These are phyloP conservation scores for Carabus problematicus DNA, from an alignment of 2,888 invertebrate genomes.

Conservation along the genomic window DNA sequence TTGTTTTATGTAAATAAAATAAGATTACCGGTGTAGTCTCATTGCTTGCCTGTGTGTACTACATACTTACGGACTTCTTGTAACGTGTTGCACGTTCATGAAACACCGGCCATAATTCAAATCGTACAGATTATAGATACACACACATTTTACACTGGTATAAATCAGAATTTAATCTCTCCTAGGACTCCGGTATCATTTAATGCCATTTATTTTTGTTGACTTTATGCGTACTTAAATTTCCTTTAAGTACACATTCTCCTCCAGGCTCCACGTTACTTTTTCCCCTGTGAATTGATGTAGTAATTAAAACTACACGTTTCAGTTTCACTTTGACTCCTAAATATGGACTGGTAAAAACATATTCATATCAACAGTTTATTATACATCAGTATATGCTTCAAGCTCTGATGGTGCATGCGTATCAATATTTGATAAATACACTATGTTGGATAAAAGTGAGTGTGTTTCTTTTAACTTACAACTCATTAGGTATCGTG, in stretches of 20 bases:
- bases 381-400: neutral
- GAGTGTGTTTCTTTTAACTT: no score
- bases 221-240: conserved; percentile 33
- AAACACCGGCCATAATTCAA: conserved; percentile 31
- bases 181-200: conserved; percentile 24
- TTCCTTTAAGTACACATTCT: conserved; percentile 17
- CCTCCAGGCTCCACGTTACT: conserved; percentile 2
- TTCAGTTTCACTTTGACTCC: conserved; percentile 17
- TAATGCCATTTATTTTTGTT: conserved; percentile 31
- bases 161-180: conserved; percentile 39
- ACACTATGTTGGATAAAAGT: no score
- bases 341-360: neutral
- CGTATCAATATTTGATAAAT: no score
- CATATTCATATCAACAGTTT: neutral
- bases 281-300: conserved; percentile 21
- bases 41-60: conserved; percentile 25
- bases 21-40: conserved; percentile 21
- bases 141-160: conserved; percentile 28
- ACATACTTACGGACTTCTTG: conserved; percentile 31
- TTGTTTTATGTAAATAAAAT: conserved; percentile 29
- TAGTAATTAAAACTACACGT: conserved; percentile 27
- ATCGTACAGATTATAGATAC: conserved; percentile 35
- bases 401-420: no score
- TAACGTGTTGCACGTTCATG: conserved; percentile 19
- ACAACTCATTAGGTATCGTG: neutral